Evolutionary conservation across 2,797 vertebrate genomes (phyloP).

Genomic region (Buphagus erythrorhynchus): DNA sequence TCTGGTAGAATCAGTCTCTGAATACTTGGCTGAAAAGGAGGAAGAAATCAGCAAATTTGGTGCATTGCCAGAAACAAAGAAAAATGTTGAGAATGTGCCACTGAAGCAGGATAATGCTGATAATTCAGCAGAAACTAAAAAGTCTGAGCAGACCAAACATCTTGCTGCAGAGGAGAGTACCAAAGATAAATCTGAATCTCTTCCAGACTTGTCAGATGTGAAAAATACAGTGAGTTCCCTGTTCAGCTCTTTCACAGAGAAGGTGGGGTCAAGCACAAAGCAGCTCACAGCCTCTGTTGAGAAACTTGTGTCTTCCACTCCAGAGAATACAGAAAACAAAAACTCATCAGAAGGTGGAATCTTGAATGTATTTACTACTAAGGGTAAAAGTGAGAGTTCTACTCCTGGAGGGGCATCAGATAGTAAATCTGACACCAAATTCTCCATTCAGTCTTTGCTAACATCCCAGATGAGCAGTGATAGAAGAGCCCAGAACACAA

Average conservation of each 20-base stretch:
- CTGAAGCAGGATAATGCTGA: constrained; percentile 68
- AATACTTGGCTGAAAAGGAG: constrained; percentile 94
- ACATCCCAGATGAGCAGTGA: constrained; percentile 59
- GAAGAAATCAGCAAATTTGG: constrained; percentile 92
- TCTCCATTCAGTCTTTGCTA: constrained; percentile 74
- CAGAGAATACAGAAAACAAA: constrained; percentile 69
- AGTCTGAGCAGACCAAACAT: constrained; percentile 58
- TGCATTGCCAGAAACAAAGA: constrained; percentile 79
- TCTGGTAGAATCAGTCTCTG: constrained; percentile 92
- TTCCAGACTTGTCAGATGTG: constrained; percentile 79
- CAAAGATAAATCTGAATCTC: constrained; percentile 64
- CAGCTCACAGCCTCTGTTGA: constrained; percentile 80
- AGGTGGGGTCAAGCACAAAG: constrained; percentile 83
- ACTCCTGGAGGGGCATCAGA: constrained; percentile 75
- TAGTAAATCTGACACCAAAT: constrained; percentile 66
- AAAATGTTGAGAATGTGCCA: background rate
- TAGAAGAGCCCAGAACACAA: background rate
- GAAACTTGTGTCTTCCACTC: constrained; percentile 71
- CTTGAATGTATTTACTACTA: constrained; percentile 78
- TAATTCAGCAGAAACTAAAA: constrained; percentile 70
- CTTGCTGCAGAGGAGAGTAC: constrained; percentile 64
- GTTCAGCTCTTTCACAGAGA: constrained; percentile 84
- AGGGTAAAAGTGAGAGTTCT: constrained; percentile 73
- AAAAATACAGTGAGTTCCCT: constrained; percentile 89
- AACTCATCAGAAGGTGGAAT: constrained; percentile 77